phyloP scores from a whole-genome alignment of 2,888 invertebrate genomes.

The Lysandra coridon region DNA sequence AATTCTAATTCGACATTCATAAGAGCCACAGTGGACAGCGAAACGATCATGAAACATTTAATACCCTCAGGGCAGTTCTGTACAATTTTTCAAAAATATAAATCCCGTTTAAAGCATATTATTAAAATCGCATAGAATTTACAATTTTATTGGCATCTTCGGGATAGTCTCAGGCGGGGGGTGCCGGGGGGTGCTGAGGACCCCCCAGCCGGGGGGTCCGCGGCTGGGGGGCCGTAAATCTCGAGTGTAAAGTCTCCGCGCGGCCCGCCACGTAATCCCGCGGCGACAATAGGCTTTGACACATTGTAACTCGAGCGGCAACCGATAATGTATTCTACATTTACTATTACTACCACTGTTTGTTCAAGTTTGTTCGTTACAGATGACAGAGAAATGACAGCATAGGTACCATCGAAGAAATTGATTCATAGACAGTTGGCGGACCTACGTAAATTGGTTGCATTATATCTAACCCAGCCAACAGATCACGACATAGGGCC shows the following conservation, averaged over 20 bases:
- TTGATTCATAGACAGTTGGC: no score
- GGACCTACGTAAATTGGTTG: no score
- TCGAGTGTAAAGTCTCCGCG: conserved; percentile 40
- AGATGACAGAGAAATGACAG: not conserved
- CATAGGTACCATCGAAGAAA: no score
- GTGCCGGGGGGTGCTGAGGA: conserved; percentile 33
- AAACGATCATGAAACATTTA: not conserved
- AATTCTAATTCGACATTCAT: not conserved
- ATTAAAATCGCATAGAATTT: conserved; percentile 26
- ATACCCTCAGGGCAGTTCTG: not conserved
- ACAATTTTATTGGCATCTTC: conserved; percentile 29
- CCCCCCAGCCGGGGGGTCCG: not conserved
- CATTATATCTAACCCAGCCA: no score
- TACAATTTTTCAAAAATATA: not conserved
- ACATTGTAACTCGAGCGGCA: conserved; percentile 38
- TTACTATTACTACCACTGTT: conserved; percentile 4
- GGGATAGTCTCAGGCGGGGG: conserved; percentile 32
- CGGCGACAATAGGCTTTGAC: conserved; percentile 43
- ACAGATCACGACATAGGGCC: no score
- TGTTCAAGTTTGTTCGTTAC: not conserved
- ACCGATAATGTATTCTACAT: conserved; percentile 19
- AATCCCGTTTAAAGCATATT: conserved; percentile 1
- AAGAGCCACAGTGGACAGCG: not conserved
- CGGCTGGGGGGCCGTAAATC: conserved; percentile 44
- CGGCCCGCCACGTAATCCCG: conserved; percentile 42